These are phyloP conservation scores for Cheilosia vernalis DNA, from an alignment of 2,888 invertebrate genomes.

Conservation along the genomic window DNA sequence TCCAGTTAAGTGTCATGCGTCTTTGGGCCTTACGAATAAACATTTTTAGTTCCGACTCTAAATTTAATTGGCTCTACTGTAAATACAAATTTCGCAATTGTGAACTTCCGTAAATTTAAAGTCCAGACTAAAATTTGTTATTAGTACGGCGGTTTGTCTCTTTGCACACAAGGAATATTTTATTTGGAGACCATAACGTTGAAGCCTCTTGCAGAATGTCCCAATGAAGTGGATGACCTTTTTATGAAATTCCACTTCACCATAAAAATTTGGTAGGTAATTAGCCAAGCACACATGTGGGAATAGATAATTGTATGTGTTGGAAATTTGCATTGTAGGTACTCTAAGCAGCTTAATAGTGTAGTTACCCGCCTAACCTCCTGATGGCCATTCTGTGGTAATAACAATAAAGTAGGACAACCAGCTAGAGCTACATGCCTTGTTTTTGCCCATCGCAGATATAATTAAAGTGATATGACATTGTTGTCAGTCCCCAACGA, in stretches of 20 bases:
- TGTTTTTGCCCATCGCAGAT: background rate
- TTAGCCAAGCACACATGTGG: slow-evolving; percentile 9
- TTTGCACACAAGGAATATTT: background rate
- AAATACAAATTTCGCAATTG: too few species aligned
- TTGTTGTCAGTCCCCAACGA: slow-evolving; percentile 1
- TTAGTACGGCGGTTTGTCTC: too few species aligned
- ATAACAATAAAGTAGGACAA: slow-evolving; percentile 6
- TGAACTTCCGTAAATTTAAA: too few species aligned
- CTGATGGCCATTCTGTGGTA: slow-evolving; percentile 1
- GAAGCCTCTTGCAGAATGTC: background rate
- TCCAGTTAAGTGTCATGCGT: background rate
- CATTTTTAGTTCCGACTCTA: too few species aligned
- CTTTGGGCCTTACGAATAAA: too few species aligned
- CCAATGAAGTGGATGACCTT: slow-evolving; percentile 20
- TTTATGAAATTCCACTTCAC: slow-evolving; percentile 1
- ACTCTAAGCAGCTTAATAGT: background rate
- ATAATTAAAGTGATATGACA: slow-evolving; percentile 2
- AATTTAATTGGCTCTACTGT: too few species aligned
- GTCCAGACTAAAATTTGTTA: too few species aligned
- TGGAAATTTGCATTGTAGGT: background rate
- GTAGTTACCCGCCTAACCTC: background rate
- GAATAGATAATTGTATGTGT: background rate
- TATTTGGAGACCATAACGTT: background rate
- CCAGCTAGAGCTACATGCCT: background rate
- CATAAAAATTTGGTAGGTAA: background rate